Base-by-base conservation (phyloP, 2,888 invertebrate genomes). In the Sipunculus nudus region DNA sequence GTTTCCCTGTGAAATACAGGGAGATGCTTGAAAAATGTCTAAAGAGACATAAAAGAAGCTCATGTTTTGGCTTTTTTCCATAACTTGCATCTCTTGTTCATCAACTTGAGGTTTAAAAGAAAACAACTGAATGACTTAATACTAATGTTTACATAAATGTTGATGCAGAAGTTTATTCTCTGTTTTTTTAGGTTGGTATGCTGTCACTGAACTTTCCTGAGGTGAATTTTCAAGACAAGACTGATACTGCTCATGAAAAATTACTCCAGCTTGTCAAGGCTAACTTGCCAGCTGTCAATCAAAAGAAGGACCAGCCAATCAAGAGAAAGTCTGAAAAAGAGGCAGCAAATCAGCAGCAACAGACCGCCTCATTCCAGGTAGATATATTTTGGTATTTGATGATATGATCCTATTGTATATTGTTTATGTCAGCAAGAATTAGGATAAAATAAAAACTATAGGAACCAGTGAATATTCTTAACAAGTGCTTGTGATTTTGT, bases 191-290 rank as follows among this genome's bases (percentile, higher is more conserved):
- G 78, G 74, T 78, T 50, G 79, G 79, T 2, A 69, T 78, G 29
- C 62, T 77, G 61, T 75, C 77, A 13, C 58, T 77, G 53, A 58
- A 73, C 63, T 47, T 53, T 59, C 77, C 77, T 1, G 61, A 77
- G 50, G 73, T 80, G 16, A 78, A 74, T 64, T 76, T 79, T 56
- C 79, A 78, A 63, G 73, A 76, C 41, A 63, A 74, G 50, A 77
- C 71, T 53, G 65, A 71, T 25, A 71, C 62, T 23, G 72, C 72
- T 0, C 63, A 65, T 41, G 63, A 69, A 0, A 70, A 67, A 31
- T 56, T 80, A 31, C 54, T 76, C 19, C 58, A 61, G 3, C 52
- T 72, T 25, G 71, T 78, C 3, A 63, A 67, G 21, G 64, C 59
- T 6, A 28, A 56, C 2, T 29, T 72, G 1, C 53, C 56, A 16